Base-by-base conservation (phyloP, 2,113 vertebrate species). In the Epinephelus moara region DNA sequence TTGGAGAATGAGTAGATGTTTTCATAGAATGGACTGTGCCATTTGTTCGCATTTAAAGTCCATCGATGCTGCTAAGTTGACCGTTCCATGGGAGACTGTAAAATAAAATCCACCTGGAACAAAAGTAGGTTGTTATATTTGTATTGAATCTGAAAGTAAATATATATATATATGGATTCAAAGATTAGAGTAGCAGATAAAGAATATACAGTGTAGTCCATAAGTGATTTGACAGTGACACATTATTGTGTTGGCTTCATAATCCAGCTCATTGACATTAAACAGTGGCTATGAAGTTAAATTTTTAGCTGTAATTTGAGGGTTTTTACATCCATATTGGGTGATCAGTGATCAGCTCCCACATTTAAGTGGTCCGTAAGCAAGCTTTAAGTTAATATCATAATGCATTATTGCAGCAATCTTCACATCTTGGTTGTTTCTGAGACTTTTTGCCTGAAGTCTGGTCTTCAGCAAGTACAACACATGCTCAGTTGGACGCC, bases 51-150 rank as follows among this genome's bases (percentile, higher is more conserved):
- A 73, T 82, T 40, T 15, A 25, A 76, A 56, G 68, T 86, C 78
- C 71, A 76, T 42, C 60, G 25, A 70, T 89, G 93, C 92, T 94
- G 92, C 92, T 94, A 93, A 82, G 49, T 50, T 69, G 50, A 79
- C 76, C 57, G 66, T 79, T 91, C 57, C 70, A 70, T 2, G 8
- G 49, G 30, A 67, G 74, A 73, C 40, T 75, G 66, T 61, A 50
- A 70, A 66, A 49, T 62, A 57, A 57, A 33, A 66, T 68, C 76
- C 63, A 74, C 55, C 8, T 50, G 17, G 42, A 87, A 70, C 74
- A 78, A 64, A 57, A 62, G 40, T 64, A 47, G 42, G 72, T 49
- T 67, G 42, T 72, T 73, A 14, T 73, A 75, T 70, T 71, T 74
- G 17, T 73, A 64, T 52, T 74, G 25, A 76, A 66, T 66, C 23